Conservation (phyloP, 2,113 vertebrate genomes). For the Barnardius zonarius region DNA sequence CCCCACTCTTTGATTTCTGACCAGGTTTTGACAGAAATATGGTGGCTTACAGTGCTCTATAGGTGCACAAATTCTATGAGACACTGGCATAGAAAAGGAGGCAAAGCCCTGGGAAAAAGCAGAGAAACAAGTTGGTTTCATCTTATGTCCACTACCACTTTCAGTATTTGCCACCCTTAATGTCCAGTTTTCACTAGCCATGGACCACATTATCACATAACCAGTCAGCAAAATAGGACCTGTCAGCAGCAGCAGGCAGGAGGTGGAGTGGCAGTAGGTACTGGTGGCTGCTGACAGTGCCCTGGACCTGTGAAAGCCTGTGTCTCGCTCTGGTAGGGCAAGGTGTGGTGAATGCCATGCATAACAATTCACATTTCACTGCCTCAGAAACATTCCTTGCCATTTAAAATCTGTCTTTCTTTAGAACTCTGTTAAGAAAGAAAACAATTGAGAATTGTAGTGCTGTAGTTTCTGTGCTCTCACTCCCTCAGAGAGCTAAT, state of each 20-base stretch:
- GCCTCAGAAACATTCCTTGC: background rate
- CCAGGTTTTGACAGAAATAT: background rate
- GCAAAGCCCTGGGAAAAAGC: background rate
- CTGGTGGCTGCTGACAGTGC: background rate
- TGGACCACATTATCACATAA: rapidly evolving
- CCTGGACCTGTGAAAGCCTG: rapidly evolving
- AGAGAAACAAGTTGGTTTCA: background rate
- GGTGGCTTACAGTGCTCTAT: background rate
- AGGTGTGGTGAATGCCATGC: no score
- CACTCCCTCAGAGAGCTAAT: background rate
- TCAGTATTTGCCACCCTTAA: background rate
- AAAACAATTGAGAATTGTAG: background rate
- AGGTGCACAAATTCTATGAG: background rate
- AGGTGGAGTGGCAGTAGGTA: background rate
- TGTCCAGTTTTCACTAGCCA: background rate
- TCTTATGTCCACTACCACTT: background rate
- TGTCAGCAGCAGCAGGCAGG: background rate
- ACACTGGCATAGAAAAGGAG: background rate
- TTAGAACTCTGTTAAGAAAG: background rate
- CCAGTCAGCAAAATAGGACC: background rate
- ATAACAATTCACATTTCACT: background rate
- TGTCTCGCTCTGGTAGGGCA: background rate
- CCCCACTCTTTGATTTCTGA: background rate
- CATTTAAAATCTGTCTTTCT: background rate
- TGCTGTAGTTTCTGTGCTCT: background rate